Conservation (phyloP, 2,113 vertebrate species). For the Hyaena hyaena region DNA sequence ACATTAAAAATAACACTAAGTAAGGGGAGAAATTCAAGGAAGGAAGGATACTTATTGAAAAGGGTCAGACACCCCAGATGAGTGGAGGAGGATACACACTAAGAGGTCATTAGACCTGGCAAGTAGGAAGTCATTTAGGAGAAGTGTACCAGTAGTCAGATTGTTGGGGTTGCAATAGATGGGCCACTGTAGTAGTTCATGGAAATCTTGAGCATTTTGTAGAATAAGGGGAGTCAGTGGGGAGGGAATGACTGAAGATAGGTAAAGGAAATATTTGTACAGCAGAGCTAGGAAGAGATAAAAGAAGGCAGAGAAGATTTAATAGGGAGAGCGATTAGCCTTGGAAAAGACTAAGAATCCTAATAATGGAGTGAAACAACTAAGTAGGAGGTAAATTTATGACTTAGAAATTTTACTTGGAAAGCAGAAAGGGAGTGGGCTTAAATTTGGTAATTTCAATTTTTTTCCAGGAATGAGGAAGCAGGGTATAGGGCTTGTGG, state of each 20-base stretch:
- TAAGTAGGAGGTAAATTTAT: neutral
- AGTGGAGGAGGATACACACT: neutral
- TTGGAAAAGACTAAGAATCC: neutral
- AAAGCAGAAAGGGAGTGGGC: neutral
- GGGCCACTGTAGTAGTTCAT: neutral
- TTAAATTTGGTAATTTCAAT: conserved; percentile 1
- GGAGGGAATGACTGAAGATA: neutral
- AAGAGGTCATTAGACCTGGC: neutral
- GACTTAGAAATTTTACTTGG: conserved; percentile 14
- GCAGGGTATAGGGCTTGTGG: neutral
- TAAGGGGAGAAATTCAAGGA: neutral
- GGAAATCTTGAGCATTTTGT: neutral
- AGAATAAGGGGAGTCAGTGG: neutral
- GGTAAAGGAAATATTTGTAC: neutral
- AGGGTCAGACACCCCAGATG: neutral
- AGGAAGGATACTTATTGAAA: neutral
- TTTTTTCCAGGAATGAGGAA: conserved; percentile 39
- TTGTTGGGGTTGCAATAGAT: neutral
- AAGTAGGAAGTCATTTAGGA: neutral
- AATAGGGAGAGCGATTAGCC: neutral
- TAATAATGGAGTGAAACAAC: neutral
- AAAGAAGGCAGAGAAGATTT: neutral
- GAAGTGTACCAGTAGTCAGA: neutral
- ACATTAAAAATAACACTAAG: conserved; percentile 17
- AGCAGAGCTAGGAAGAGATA: neutral